A percentile compares a stretch with the other conserved stretches of the same genome.
phyloP scores from a whole-genome alignment of 2,797 vertebrate species.

The Chelidonichthys spinosus region DNA sequence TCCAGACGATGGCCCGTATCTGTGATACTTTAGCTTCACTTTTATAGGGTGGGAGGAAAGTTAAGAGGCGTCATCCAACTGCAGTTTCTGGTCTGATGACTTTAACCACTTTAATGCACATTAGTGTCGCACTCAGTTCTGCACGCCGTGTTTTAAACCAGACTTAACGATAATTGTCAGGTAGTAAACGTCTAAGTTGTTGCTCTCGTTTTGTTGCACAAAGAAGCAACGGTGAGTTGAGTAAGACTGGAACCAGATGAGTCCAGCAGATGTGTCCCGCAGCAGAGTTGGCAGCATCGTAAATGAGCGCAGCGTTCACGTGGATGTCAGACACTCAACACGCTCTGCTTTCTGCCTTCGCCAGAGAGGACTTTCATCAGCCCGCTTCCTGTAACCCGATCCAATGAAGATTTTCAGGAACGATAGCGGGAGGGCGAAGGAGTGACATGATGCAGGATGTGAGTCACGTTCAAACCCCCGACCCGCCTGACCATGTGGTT shows the following conservation, averaged over 20 bases:
- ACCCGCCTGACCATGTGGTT: conserved; percentile 48
- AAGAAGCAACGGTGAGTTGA: neutral
- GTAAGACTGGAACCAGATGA: conserved; percentile 6
- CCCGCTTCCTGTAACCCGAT: conserved; percentile 21
- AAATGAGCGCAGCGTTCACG: conserved; percentile 5
- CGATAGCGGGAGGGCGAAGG: conserved; percentile 4
- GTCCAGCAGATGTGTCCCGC: conserved; percentile 18
- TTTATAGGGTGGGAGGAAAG: too few species aligned
- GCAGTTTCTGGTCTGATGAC: neutral
- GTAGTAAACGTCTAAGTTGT: neutral
- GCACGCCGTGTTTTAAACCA: neutral
- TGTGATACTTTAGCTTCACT: too few species aligned
- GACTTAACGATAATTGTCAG: neutral
- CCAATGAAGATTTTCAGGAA: conserved; percentile 10
- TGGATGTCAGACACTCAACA: conserved; percentile 1
- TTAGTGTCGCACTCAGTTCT: neutral
- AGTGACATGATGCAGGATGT: conserved; percentile 50
- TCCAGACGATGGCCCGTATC: too few species aligned
- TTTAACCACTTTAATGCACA: neutral
- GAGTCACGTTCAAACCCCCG: conserved; percentile 53
- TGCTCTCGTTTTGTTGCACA: neutral
- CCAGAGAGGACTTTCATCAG: conserved; percentile 13
- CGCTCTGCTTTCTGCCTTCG: neutral
- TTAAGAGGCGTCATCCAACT: too few species aligned
- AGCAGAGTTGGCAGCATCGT: neutral